Percentiles rank a stretch among this genome's conserved stretches.
These are phyloP conservation scores for Oopsacas minuta DNA, from an alignment of 37 sponge, comb jelly and placozoan genomes.

Conservation along the genomic window DNA sequence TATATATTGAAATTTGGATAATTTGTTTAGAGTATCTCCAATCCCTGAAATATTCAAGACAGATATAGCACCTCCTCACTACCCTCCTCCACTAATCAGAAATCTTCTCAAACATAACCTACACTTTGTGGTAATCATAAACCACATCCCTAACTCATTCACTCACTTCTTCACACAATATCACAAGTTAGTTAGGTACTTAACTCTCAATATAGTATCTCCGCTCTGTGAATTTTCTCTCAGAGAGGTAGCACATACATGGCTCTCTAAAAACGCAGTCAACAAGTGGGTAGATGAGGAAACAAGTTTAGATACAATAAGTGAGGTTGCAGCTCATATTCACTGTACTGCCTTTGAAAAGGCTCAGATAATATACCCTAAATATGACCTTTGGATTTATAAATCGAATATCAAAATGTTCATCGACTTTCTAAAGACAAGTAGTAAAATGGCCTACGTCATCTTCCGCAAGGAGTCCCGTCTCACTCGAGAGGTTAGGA, in stretches of 20 bases:
- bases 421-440: background rate
- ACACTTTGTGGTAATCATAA: background rate
- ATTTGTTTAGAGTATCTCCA: background rate
- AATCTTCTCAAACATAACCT: background rate
- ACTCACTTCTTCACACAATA: background rate
- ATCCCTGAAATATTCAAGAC: background rate
- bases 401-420: background rate
- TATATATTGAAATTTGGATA: no score
- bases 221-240: background rate
- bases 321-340: conserved; percentile 14
- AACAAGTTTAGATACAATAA: background rate
- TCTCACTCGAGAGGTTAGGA: background rate
- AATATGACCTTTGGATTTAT: background rate
- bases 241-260: conserved; percentile 4
- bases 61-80: background rate
- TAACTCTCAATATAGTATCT: background rate
- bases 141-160: background rate
- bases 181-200: background rate
- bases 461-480: background rate
- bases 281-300: conserved; percentile 3
- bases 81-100: background rate
- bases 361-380: background rate
- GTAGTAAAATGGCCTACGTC: background rate
- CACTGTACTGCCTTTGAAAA: background rate
- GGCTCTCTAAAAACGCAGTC: background rate